Evolutionary conservation across 2,113 vertebrate genomes (phyloP), one percentile per base, ranked within the genome.

Genomic region (Xenopus borealis): DNA sequence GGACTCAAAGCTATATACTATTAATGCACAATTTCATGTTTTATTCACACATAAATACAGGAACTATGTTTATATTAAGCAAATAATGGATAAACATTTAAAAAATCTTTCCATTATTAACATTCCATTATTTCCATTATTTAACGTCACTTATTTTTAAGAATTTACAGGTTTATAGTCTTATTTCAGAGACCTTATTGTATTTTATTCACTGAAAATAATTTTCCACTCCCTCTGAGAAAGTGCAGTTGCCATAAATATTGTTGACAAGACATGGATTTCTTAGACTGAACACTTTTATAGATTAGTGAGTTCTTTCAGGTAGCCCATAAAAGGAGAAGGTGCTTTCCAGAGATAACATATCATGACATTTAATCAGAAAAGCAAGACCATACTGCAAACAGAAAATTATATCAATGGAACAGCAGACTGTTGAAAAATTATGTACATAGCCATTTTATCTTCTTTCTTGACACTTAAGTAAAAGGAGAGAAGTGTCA

Each of bases 291-390:
- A 50, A 16, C 47, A 50, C 14, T 27, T 27, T 27, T 55, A 16
- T 55, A 55, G 53, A 55, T 55, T 55, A 55, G 17, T 55, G 17
- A 55, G 18, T n/a, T n/a, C 53, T 55, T 55, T 55, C 53, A 55
- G 17, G 53, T 55, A n/a, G 53, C 7, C 53, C 53, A 55, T 55
- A n/a, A 55, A 55, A 55, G 17, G 16, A 10, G 16, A 55, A 55
- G 53, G 53, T 55, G 53, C 53, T 55, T 16, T 55, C 4, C 7
- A 55, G 8, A 55, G 53, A 55, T 55, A 55, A 55, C 53, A 55
- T 55, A 55, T 55, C 53, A 55, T 55, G 53, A n/a, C 53, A 55
- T 55, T n/a, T 55, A 55, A 55, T 55, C 53, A 55, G 17, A 12
- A 55, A n/a, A 16, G 7, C 53, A 55, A n/a, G 53, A 55, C 53